Conservation (phyloP, 2,113 vertebrate species). For the Ctenomys sociabilis region DNA sequence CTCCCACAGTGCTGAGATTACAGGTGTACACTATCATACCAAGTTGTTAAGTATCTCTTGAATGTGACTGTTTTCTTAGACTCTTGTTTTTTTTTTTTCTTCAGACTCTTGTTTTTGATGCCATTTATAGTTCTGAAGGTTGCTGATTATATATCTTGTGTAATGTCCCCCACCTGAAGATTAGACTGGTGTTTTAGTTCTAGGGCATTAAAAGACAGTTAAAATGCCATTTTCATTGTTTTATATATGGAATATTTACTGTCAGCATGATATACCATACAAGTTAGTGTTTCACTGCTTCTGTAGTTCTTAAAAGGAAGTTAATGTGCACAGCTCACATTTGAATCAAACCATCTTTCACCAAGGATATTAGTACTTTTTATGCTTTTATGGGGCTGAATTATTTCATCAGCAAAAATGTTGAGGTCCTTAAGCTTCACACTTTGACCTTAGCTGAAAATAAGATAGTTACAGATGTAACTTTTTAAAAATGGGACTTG, state of each 20-base stretch:
- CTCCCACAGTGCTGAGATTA: too few species aligned
- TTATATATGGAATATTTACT: background rate
- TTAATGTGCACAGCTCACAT: background rate
- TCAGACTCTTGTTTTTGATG: background rate
- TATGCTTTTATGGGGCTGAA: background rate
- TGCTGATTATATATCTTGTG: background rate
- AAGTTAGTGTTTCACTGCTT: background rate
- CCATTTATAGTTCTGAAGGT: background rate
- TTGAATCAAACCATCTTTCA: background rate
- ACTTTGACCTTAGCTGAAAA: background rate
- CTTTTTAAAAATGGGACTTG: background rate
- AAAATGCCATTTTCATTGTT: constrained; percentile 19
- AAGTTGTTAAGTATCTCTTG: too few species aligned
- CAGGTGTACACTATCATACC: too few species aligned
- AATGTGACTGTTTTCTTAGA: too few species aligned
- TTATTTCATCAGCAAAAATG: background rate
- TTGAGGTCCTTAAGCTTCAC: background rate
- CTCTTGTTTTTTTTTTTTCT: background rate
- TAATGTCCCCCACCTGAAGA: background rate
- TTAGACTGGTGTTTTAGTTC: background rate
- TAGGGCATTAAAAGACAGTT: background rate
- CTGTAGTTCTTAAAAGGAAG: constrained; percentile 1
- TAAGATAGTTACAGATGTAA: background rate
- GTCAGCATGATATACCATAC: background rate
- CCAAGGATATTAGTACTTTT: background rate